phyloP scores from a whole-genome alignment of 2,113 vertebrate genomes.

The Daboia siamensis region DNA sequence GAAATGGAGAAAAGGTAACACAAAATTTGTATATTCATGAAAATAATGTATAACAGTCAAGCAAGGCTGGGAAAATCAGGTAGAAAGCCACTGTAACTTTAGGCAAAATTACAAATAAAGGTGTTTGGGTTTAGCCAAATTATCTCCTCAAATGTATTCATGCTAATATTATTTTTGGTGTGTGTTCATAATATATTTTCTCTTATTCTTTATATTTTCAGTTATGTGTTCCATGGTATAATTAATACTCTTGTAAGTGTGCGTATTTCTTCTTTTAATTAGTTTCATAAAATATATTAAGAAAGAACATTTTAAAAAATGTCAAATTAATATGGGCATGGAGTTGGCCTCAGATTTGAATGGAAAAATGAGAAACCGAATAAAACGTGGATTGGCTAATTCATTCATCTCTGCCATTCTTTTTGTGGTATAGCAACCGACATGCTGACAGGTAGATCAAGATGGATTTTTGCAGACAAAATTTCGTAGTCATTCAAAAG shows the following conservation, averaged over 20 bases:
- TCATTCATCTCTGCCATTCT: neutral
- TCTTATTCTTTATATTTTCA: neutral
- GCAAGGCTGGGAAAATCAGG: neutral
- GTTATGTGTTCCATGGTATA: neutral
- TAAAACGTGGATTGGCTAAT: neutral
- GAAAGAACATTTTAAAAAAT: neutral
- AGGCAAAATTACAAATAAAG: neutral
- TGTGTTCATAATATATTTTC: neutral
- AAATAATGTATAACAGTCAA: neutral
- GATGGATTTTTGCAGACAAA: neutral
- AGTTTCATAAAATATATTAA: neutral
- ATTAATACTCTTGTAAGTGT: neutral
- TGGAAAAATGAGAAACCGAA: neutral
- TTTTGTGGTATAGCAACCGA: neutral
- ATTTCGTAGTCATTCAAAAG: neutral
- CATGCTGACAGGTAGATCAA: neutral
- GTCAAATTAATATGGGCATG: neutral
- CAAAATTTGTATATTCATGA: neutral
- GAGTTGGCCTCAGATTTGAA: neutral
- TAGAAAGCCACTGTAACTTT: neutral
- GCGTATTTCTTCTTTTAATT: neutral
- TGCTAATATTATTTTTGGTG: neutral
- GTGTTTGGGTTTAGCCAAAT: neutral
- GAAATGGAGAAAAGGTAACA: neutral
- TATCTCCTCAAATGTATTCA: neutral